phyloP scores from a whole-genome alignment of 2,888 invertebrate species.

The Rotaria sp. region DNA sequence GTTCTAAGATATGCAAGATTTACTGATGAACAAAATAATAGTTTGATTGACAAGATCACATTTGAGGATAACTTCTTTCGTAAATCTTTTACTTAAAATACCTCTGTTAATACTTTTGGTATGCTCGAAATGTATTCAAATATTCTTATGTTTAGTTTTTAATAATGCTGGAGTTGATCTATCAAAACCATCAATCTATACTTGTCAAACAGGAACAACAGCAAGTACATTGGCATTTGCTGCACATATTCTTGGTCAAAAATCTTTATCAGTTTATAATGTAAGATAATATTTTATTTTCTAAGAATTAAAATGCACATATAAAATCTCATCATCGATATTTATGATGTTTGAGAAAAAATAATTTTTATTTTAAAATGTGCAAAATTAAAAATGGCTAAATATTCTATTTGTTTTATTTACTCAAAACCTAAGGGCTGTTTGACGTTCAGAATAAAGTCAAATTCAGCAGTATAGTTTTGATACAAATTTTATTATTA shows the following conservation, averaged over 20 bases:
- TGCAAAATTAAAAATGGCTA: neutral
- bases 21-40: too few relatives aligned
- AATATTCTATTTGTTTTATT: neutral
- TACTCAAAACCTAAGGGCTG: neutral
- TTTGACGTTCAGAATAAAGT: neutral
- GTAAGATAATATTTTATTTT: conserved; percentile 42
- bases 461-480: conserved; percentile 17
- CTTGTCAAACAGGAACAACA: conserved; percentile 46
- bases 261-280: conserved; percentile 46
- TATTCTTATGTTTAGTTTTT: too few relatives aligned
- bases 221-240: conserved; percentile 46
- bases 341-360: neutral
- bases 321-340: neutral
- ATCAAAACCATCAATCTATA: conserved; percentile 44
- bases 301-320: neutral
- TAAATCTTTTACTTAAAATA: too few relatives aligned
- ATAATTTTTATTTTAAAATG: neutral
- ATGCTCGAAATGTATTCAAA: too few relatives aligned
- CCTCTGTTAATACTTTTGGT: too few relatives aligned
- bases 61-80: too few relatives aligned
- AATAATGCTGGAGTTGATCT: conserved; percentile 45
- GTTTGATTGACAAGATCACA: too few relatives aligned
- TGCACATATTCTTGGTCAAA: conserved; percentile 46
- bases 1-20: too few relatives aligned
- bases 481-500: neutral